Evolutionary conservation across 2,113 vertebrate species (phyloP), one percentile per base, ranked within the genome.

Genomic region (Drymodes brunneopygia): DNA sequence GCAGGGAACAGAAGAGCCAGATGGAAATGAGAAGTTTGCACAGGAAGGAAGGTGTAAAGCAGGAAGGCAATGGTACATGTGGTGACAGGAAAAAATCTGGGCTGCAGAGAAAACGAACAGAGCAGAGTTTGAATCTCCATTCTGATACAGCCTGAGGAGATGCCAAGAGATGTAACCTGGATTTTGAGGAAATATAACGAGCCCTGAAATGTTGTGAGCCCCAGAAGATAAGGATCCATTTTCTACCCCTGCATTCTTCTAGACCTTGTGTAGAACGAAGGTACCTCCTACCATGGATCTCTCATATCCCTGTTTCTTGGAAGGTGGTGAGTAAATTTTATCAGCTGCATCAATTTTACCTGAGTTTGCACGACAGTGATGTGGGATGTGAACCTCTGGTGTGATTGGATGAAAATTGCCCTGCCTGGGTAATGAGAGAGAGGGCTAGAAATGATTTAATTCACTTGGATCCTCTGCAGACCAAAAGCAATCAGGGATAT

Each of bases 171-270:
- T 15, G 57, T 3, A 77, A 51, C 40, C 18, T 2, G 7, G 15
- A 73, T 69, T 94, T 90, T 47, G 33, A 42, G 22, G 73, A 69
- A 81, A 38, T 42, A 18, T 15, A 71, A 64, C 4, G 23, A 77
- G 33, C 18, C 3, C 5, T 56, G 40, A 53, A 86, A 51, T 0
- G 0, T 4, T 36, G 19, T 22, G 38, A 89, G 31, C n/a, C 6
- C n/a, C 48, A 10, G 15, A 79, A 8, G 28, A 62, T 36, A n/a
- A n/a, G n/a, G n/a, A n/a, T n/a, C n/a, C 24, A n/a, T 18, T 20
- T 35, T 61, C 48, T 23, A 2, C 48, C 48, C 58, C 42, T 44
- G 23, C 38, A 25, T 75, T 80, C 31, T 66, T 60, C 58, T 36
- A 45, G 89, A 33, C 10, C 23, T 45, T 16, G 2, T 6, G 10